Percentiles rank a stretch among this genome's conserved stretches.
Conservation (phyloP, 2,888 invertebrate genomes). For the Thereva nobilitata region DNA sequence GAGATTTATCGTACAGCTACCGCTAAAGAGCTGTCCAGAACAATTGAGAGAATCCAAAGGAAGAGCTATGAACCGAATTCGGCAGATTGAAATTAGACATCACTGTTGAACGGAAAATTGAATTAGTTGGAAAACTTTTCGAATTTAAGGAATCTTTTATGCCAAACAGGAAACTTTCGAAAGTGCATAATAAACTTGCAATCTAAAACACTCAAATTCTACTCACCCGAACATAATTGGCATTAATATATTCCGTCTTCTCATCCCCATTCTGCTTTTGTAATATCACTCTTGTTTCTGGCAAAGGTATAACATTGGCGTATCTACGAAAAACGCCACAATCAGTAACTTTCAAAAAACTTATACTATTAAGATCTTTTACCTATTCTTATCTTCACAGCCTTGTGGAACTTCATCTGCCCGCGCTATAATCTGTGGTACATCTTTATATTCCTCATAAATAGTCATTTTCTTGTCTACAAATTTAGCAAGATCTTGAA, state of each 20-base stretch:
- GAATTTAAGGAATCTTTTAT: too few species aligned
- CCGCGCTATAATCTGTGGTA: constrained; percentile 76
- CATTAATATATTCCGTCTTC: constrained; percentile 89
- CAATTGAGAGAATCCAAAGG: too few species aligned
- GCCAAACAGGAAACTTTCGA: neutral
- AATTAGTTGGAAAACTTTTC: too few species aligned
- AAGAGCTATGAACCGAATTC: too few species aligned
- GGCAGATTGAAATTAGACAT: too few species aligned
- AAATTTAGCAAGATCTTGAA: constrained; percentile 76
- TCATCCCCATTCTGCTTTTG: constrained; percentile 73
- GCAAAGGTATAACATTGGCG: constrained; percentile 92
- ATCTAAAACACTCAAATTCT: neutral
- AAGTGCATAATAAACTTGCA: neutral
- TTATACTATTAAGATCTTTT: constrained; percentile 39
- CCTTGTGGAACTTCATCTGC: constrained; percentile 84
- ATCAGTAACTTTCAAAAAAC: neutral
- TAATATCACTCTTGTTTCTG: constrained; percentile 84
- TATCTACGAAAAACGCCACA: constrained; percentile 61
- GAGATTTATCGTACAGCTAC: too few species aligned
- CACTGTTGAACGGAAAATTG: too few species aligned
- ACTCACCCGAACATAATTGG: constrained; percentile 86
- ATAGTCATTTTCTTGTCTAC: constrained; percentile 72
- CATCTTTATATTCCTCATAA: constrained; percentile 78
- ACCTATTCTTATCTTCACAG: constrained; percentile 85
- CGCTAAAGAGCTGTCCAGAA: too few species aligned